These are phyloP conservation scores for Pemphigus obesinymphae DNA, from an alignment of 1,140 invertebrate genomes.

Conservation along the genomic window DNA sequence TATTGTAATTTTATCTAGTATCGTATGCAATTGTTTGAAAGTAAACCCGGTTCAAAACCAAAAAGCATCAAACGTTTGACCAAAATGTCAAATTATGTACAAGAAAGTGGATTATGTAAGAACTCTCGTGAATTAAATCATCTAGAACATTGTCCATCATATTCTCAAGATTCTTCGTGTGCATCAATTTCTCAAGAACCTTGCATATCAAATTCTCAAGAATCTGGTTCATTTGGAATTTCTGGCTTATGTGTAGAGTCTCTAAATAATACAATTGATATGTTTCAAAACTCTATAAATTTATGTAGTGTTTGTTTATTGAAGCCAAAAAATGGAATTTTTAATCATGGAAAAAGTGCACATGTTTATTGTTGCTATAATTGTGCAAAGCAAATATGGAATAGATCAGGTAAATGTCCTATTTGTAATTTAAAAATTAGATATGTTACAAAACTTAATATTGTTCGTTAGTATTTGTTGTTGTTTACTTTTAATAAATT, in stretches of 20 bases:
- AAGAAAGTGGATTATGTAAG: not conserved
- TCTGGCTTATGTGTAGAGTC: not conserved
- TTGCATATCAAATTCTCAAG: slow-evolving; percentile 3
- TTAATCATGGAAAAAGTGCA: slow-evolving; percentile 59
- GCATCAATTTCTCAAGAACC: too few species aligned
- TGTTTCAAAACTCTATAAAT: not conserved
- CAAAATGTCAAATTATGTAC: not conserved
- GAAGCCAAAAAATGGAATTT: slow-evolving; percentile 60
- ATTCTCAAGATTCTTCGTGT: too few species aligned
- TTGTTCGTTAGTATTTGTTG: too few species aligned
- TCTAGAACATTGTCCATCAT: too few species aligned
- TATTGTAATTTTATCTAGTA: not conserved
- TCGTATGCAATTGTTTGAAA: slow-evolving; percentile 5
- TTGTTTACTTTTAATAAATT: too few species aligned
- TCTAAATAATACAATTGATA: not conserved
- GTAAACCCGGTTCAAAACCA: not conserved
- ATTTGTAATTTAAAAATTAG: slow-evolving; percentile 63
- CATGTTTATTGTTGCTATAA: slow-evolving; percentile 66
- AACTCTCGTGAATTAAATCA: not conserved
- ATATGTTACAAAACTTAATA: slow-evolving; percentile 52
- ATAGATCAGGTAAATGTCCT: slow-evolving; percentile 59
- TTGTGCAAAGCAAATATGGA: slow-evolving; percentile 62
- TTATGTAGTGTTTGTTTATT: slow-evolving; percentile 59
- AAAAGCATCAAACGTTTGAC: slow-evolving; percentile 10
- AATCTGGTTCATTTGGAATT: slow-evolving; percentile 15